Base-by-base conservation (phyloP, 2,113 vertebrate species). In the Engystomops pustulosus region DNA sequence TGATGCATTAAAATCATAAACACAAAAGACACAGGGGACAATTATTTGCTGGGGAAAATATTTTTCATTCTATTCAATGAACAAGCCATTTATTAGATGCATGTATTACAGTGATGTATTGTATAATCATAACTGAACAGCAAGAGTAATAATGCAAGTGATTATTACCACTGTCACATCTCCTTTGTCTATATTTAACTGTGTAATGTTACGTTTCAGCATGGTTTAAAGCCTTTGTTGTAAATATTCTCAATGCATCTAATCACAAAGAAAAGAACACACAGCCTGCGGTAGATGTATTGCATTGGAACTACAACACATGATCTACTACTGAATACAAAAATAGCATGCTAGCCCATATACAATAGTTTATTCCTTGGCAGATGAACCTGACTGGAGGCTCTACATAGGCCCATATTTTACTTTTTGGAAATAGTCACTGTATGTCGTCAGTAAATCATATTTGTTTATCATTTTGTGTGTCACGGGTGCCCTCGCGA, bases 21-120 rank as follows among this genome's bases (percentile, higher is more conserved):
- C 49, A 82, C 32, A 71, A 74, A 51, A 58, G 80, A 82, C 65
- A 25, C 25, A 25, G 49, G 65, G 58, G 20, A 70, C 80, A 55
- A 81, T 41, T 38, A 25, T 71, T 69, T 71, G 25, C 20, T 20
- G 2, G 9, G 27, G 51, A 53, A 68, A 82, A 32, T 51, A 71
- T 82, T 80, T 80, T 82, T 71, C 53, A 78, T 82, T 55, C 65
- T 41, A 34, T 82, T 72, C 55, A 53, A 58, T 70, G 67, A 72
- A 41, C 32, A 71, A 72, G 67, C 55, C n/a, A 65, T 71, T 82
- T 58, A 82, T 71, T 82, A 71, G 72, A 55, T 53, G 30, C 44
- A 49, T 71, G 68, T 70, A 69, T 71, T 70, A 25, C 47, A 7
- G 36, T 72, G 80, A 82, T 79, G 47, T 67, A 79, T 79, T 79